These are phyloP conservation scores for Leucophora obtusa DNA, from an alignment of 2,888 invertebrate species.

Conservation along the genomic window DNA sequence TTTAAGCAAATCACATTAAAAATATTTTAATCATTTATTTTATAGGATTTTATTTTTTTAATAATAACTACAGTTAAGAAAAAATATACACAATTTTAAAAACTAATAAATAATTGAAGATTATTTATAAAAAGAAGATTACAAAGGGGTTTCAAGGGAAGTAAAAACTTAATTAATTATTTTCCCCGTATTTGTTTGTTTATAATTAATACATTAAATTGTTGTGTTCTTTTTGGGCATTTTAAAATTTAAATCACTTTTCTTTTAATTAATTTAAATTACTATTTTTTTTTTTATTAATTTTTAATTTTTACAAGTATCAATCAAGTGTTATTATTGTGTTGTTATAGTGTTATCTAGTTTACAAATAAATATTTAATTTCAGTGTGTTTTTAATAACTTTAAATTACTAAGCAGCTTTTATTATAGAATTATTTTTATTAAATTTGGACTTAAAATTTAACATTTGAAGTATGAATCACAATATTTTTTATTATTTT, in stretches of 20 bases:
- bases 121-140: background rate
- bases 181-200: background rate
- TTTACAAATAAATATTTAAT: background rate
- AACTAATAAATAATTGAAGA: background rate
- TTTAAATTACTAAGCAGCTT: constrained; percentile 15
- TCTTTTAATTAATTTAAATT: constrained; percentile 14
- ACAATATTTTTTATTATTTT: constrained; percentile 53
- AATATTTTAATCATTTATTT: constrained; percentile 18
- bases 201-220: background rate
- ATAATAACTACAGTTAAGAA: background rate
- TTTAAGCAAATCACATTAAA: constrained; percentile 61
- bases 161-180: background rate
- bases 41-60: constrained; percentile 20
- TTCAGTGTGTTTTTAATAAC: constrained; percentile 5
- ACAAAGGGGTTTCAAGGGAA: background rate
- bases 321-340: background rate
- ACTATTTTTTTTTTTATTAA: constrained; percentile 6
- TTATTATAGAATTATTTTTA: constrained; percentile 14
- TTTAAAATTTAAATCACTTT: constrained; percentile 11
- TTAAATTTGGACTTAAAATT: constrained; percentile 30
- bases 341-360: background rate
- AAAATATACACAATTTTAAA: background rate
- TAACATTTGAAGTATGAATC: constrained; percentile 61
- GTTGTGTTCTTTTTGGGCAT: background rate
- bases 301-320: background rate